These are phyloP conservation scores for Dryococelus australis DNA, from an alignment of 2,888 invertebrate genomes.

Conservation along the genomic window DNA sequence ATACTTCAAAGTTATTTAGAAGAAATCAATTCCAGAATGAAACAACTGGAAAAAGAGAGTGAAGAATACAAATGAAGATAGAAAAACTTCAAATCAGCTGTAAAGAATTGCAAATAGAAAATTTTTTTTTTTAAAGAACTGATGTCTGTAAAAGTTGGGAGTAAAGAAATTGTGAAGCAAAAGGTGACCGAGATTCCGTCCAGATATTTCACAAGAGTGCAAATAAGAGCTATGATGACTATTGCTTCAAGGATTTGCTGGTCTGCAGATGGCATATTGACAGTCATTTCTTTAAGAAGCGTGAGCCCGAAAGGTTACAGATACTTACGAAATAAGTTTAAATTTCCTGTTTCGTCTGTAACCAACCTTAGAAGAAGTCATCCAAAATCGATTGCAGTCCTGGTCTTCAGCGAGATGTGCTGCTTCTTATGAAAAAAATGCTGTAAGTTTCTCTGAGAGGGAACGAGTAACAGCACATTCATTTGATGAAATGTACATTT, in stretches of 20 bases:
- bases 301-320: conserved; percentile 24
- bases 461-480: neutral
- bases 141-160: too few relatives aligned
- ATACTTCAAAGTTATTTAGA: neutral
- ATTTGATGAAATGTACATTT: conserved; percentile 16
- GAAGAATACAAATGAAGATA: neutral
- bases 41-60: neutral
- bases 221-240: neutral
- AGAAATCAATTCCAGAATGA: neutral
- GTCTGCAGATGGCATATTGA: neutral
- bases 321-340: conserved; percentile 10
- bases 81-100: neutral
- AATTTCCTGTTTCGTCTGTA: neutral
- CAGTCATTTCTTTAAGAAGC: conserved; percentile 13
- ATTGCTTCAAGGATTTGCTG: neutral
- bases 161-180: neutral
- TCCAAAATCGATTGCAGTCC: neutral
- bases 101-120: neutral
- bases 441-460: too few relatives aligned
- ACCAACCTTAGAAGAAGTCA: neutral
- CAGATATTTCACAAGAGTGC: neutral
- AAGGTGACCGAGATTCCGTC: neutral
- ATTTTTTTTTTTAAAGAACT: neutral
- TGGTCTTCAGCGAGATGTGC: too few relatives aligned
- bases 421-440: too few relatives aligned